Evolutionary conservation across 2,797 vertebrate genomes (phyloP).

Genomic region (Myiotriccus ornatus): DNA sequence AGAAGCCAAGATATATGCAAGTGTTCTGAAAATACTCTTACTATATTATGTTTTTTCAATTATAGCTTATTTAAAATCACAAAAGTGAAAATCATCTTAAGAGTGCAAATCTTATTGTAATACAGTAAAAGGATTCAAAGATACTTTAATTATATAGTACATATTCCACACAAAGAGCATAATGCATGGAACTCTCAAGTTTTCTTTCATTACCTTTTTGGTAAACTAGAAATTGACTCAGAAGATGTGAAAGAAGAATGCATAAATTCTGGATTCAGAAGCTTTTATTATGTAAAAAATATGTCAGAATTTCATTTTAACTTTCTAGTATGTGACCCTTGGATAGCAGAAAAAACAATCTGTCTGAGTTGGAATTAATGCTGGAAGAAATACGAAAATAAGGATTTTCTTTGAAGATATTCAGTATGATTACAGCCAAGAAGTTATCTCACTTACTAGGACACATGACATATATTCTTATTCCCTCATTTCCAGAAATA

Average conservation of each 20-base stretch:
- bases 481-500: neutral
- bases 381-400: neutral
- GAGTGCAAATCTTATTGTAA: neutral
- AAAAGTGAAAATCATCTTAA: neutral
- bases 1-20: neutral
- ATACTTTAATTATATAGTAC: neutral
- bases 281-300: neutral
- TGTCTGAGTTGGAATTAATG: neutral
- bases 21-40: neutral
- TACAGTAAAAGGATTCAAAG: too few relatives aligned
- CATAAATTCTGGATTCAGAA: neutral
- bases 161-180: neutral
- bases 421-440: neutral
- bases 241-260: neutral
- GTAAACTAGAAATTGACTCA: neutral
- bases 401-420: neutral
- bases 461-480: neutral
- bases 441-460: neutral
- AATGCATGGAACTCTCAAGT: neutral
- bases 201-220: neutral
- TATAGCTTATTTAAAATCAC: neutral
- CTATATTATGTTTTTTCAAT: neutral
- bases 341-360: neutral
- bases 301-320: neutral
- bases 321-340: neutral